Conservation (phyloP, 2,888 invertebrate genomes). For the Fragum fragum region DNA sequence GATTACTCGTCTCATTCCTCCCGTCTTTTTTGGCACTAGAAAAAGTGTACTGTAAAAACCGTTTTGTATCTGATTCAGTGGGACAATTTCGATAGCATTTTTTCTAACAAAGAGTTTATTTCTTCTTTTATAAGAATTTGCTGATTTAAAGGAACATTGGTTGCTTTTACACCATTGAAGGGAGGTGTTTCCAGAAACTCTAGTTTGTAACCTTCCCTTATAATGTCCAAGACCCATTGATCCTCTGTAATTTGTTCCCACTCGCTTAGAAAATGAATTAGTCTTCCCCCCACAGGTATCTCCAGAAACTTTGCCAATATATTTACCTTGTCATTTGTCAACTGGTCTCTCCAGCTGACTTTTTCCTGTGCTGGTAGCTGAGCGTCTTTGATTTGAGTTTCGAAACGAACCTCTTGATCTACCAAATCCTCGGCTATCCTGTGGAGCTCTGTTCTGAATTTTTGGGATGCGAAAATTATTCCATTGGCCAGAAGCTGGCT, state of each 20-base stretch:
- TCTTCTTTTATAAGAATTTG: conserved; percentile 33
- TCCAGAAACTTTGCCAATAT: conserved; percentile 30
- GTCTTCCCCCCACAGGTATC: conserved; percentile 46
- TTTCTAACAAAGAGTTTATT: conserved; percentile 33
- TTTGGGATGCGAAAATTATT: conserved; percentile 36
- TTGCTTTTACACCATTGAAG: conserved; percentile 29
- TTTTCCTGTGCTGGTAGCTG: neutral
- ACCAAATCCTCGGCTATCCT: neutral
- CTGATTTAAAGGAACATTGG: conserved; percentile 20
- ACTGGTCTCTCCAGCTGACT: conserved; percentile 11
- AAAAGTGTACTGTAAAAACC: conserved; percentile 59
- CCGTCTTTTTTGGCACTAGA: conserved; percentile 50
- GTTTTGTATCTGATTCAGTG: neutral
- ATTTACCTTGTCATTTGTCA: conserved; percentile 42
- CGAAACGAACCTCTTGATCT: conserved; percentile 1
- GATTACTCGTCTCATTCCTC: conserved; percentile 47
- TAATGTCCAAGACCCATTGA: conserved; percentile 20
- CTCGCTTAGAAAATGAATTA: conserved; percentile 23
- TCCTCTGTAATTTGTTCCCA: conserved; percentile 27
- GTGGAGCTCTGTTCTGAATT: neutral
- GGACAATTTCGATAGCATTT: conserved; percentile 45
- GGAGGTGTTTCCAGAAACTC: conserved; percentile 31
- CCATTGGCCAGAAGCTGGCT: neutral
- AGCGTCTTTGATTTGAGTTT: neutral
- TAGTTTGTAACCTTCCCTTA: conserved; percentile 37